Evolutionary conservation across 2,888 invertebrate species (phyloP).

Genomic region (Willowsia nigromaculata): DNA sequence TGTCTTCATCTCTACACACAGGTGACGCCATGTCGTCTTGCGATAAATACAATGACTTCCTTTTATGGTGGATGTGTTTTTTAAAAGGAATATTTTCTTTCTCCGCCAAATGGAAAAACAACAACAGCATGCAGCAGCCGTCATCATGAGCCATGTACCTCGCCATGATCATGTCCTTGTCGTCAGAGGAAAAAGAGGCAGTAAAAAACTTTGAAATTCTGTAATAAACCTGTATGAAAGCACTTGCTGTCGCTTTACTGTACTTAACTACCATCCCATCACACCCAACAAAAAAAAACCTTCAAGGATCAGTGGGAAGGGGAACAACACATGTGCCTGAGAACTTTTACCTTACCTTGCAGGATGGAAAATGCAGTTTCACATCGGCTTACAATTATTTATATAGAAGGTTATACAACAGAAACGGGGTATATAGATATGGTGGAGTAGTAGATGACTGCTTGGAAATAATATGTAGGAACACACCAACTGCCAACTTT

Average conservation of each 20-base stretch:
- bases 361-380: slow-evolving; percentile 8
- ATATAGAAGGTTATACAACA: neutral
- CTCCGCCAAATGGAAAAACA: neutral
- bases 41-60: neutral
- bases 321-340: slow-evolving; percentile 62
- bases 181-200: neutral
- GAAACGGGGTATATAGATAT: no score
- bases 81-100: neutral
- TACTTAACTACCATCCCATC: neutral
- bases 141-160: neutral
- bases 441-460: no score
- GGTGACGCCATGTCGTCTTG: slow-evolving; percentile 29
- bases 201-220: slow-evolving; percentile 20
- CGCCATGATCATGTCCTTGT: slow-evolving; percentile 27
- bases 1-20: slow-evolving; percentile 5
- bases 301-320: neutral
- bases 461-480: no score
- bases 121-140: neutral
- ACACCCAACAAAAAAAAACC: neutral
- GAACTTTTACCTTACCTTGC: slow-evolving; percentile 50
- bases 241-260: neutral
- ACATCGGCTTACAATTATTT: neutral
- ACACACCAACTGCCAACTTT: slow-evolving; percentile 6
- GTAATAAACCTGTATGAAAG: slow-evolving; percentile 20
- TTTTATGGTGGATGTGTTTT: neutral